phyloP scores from a whole-genome alignment of 2,888 invertebrate species.

The Helleia helle region DNA sequence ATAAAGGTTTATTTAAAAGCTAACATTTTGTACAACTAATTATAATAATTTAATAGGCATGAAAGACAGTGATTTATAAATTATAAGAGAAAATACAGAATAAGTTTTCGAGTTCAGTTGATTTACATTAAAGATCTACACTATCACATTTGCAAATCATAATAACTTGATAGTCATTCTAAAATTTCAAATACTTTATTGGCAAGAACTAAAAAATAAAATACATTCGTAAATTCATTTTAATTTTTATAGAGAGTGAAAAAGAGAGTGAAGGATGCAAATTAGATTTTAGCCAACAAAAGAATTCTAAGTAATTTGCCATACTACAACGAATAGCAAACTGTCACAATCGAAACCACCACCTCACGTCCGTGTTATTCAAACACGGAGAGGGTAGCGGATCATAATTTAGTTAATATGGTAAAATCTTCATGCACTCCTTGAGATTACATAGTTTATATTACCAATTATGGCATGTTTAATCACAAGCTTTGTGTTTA shows the following conservation, averaged over 20 bases:
- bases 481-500: conserved; percentile 38
- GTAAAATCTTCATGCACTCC: conserved; percentile 50
- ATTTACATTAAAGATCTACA: conserved; percentile 59
- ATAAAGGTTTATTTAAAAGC: conserved; percentile 49
- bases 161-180: conserved; percentile 41
- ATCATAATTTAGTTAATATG: conserved; percentile 33
- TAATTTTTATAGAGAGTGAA: conserved; percentile 65
- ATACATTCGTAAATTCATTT: conserved; percentile 49
- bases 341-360: conserved; percentile 42
- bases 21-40: conserved; percentile 56
- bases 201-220: conserved; percentile 64
- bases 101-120: conserved; percentile 32
- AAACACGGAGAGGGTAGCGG: conserved; percentile 59
- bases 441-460: conserved; percentile 63
- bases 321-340: conserved; percentile 65
- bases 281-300: conserved; percentile 36
- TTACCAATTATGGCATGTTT: conserved; percentile 44
- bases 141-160: conserved; percentile 64
- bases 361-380: conserved; percentile 47
- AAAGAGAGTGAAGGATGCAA: conserved; percentile 46
- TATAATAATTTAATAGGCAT: conserved; percentile 27
- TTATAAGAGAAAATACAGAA: conserved; percentile 23
- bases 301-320: conserved; percentile 54
- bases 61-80: conserved; percentile 31
- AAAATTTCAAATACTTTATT: conserved; percentile 60